Evolutionary conservation across 2,888 invertebrate species (phyloP).

Genomic region (Sisyra terminalis): DNA sequence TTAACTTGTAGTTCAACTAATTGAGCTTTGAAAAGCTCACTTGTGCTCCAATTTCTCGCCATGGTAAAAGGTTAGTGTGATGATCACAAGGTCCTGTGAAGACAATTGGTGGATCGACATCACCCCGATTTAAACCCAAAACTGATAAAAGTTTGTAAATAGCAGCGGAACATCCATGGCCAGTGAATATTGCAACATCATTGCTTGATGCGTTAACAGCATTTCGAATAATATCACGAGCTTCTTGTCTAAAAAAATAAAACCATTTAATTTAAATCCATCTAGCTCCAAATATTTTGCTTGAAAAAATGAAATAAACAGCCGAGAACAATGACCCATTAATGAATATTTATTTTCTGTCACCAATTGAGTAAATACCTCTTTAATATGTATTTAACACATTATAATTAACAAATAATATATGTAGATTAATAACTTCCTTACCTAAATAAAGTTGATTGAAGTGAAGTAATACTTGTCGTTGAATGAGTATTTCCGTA

Average conservation of each 20-base stretch:
- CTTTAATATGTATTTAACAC: neutral
- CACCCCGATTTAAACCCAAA: constrained; percentile 31
- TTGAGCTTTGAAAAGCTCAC: constrained; percentile 28
- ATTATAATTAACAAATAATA: neutral
- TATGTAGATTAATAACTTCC: constrained; percentile 8
- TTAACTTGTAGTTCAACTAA: neutral
- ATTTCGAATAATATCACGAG: constrained; percentile 59
- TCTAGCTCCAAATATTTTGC: no score
- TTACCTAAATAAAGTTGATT: constrained; percentile 75
- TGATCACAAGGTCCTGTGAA: constrained; percentile 70
- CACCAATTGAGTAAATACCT: no score
- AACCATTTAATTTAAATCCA: no score
- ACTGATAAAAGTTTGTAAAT: constrained; percentile 60
- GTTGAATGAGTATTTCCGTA: constrained; percentile 73
- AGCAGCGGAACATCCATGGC: constrained; percentile 59
- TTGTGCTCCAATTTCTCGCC: constrained; percentile 65
- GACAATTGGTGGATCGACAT: constrained; percentile 40
- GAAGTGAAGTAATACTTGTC: constrained; percentile 68
- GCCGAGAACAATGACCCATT: no score
- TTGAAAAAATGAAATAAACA: no score
- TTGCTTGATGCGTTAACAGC: constrained; percentile 66
- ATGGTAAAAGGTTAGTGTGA: constrained; percentile 60
- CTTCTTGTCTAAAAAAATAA: constrained; percentile 63
- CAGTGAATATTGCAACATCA: constrained; percentile 60
- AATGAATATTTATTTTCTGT: no score